Evolutionary conservation across 2,113 vertebrate genomes (phyloP), one percentile per base, ranked within the genome.

Genomic region (Vulpes ferrilata): DNA sequence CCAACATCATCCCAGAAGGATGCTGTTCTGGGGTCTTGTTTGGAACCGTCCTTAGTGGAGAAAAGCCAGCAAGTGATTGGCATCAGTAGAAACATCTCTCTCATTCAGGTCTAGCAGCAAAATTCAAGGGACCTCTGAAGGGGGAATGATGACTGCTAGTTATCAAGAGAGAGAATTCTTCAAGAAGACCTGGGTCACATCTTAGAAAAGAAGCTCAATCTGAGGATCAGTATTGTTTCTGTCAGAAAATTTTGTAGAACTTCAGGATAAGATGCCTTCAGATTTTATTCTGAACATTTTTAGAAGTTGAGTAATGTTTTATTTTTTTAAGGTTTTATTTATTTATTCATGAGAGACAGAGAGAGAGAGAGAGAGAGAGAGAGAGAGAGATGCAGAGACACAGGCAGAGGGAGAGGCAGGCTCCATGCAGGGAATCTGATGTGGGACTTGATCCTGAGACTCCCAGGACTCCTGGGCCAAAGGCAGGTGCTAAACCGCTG

Each of bases 131-230:
- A 30, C 67, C 11, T 23, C 48, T 2, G 7, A 7, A 11, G 7
- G 27, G 35, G 0, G 19, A 27, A 7, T 15, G 2, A 1, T 0
- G 15, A 23, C 12, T 81, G 3, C n/a, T 53, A 19, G n/a, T 11
- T 22, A 17, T 8, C 9, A 20, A 15, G n/a, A 22, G 1, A 8
- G 15, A n/a, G 9, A 30, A 25, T 17, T 35, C 86, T 64, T 48
- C 22, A 8, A 27, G 48, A 27, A n/a, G 30, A n/a, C 78, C 12
- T 51, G 32, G 35, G 64, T 23, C 12, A 9, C 30, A 16, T 7
- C 38, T 23, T 20, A 32, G 69, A 74, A 78, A 30, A 71, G 5
- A 53, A 60, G 81, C 15, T 43, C 60, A 32, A 0, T 48, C 67
- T 55, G 69, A 73, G 91, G 38, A 32, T 59, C 10, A 53, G 5